Percentiles rank a stretch among this genome's conserved stretches.
Conservation (phyloP, 2,113 vertebrate genomes). For the Elaphurus davidianus region DNA sequence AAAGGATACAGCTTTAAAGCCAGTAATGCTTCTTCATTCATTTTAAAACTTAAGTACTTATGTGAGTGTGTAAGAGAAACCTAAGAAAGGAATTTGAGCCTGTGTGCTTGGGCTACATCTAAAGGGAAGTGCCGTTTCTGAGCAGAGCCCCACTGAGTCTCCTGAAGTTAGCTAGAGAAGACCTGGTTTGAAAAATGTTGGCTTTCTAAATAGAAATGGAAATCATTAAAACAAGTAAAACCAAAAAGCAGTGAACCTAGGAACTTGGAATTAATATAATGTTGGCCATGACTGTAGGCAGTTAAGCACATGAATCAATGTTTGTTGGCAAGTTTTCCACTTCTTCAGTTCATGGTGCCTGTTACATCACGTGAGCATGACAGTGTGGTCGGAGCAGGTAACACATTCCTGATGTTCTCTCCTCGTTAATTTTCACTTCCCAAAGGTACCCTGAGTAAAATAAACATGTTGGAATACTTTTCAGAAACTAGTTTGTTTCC, state of each 20-base stretch:
- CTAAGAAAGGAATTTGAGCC: slow-evolving; percentile 36
- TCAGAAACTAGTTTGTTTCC: neutral
- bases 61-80: slow-evolving; percentile 49
- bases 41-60: slow-evolving; percentile 72
- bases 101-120: slow-evolving; percentile 37
- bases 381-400: neutral
- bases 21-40: slow-evolving; percentile 63
- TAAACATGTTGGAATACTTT: neutral
- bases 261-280: neutral
- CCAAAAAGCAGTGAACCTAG: neutral
- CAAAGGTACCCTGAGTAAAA: neutral
- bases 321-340: neutral
- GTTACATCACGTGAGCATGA: neutral
- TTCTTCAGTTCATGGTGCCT: neutral
- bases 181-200: neutral
- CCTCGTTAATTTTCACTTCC: neutral
- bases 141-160: neutral
- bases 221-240: slow-evolving; percentile 7
- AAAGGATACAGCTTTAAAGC: slow-evolving; percentile 62
- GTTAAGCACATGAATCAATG: neutral
- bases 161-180: neutral
- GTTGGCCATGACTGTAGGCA: neutral
- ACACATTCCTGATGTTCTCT: neutral
- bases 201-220: neutral
- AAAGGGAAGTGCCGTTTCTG: neutral